Base-by-base conservation (phyloP, 2,888 invertebrate species). In the Tetranychus truncatus region DNA sequence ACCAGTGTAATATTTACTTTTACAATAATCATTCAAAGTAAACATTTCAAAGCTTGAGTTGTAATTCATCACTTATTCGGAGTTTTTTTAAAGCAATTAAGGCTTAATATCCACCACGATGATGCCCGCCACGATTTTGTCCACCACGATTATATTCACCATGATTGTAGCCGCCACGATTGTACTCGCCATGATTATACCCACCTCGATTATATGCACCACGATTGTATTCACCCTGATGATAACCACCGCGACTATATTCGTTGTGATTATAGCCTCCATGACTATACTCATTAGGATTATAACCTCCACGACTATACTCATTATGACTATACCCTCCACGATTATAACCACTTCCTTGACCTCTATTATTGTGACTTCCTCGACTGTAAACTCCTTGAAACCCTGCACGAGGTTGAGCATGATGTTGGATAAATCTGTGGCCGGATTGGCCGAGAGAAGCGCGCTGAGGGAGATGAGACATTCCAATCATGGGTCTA, bases 401-500 rank as follows among this genome's bases (percentile, higher is more conserved):
- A 34, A 34, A 34, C 34, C 34, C 34, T 34, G 34, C 34, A 34
- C 5, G 34, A 34, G 34, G 34, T 21, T 69, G 69, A 1, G 69
- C 34, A 20, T 69, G 69, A 69, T 69, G 69, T 5, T 20, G 11
- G 11, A 69, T 9, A 24, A 69, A 69, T 21, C 69, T 18, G 8
- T 69, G 69, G 4, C 69, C 69, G 20, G 69, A 24, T 11, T 69
- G n/a, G 1, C 69, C 21, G 0, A 69, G 21, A 20, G 69, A 24
- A 6, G 69, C 69, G 18, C 69, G n/a, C 11, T 20, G 20, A 24
- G 18, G 18, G 21, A 69, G 69, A 21, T 69, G 69, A 21, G 69
- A 69, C 69, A 69, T 69, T 24, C 69, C 69, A 69, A 69, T 69
- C 69, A 69, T 69, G 5, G 69, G 69, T 55, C 55, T 55, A 15